Evolutionary conservation across 35 echinoderm and acorn worm genomes (phyloP), one percentile per base, ranked within the genome.

Genomic region (Patiria miniata): DNA sequence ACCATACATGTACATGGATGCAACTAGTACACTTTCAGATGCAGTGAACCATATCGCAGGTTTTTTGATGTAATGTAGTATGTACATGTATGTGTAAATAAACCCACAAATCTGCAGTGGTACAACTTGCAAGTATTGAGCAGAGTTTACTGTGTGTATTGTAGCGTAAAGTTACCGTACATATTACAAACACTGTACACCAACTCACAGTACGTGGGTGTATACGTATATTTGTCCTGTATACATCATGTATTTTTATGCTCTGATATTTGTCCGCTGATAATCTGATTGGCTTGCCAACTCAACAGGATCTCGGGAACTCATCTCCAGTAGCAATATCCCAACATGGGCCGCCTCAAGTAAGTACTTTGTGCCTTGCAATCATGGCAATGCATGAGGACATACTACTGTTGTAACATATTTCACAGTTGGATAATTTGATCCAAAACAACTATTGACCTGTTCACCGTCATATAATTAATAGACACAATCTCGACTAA

Each of bases 261-360:
- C 29, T 32, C 26, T 73, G 65, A 73, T 26, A 26, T 73, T 73
- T 73, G 65, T 73, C 34, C 26, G 26, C 65, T 73, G 65, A 36
- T 73, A 47, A 47, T 73, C 34, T 73, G 65, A 73, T 73, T 73
- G 65, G 65, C 65, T 73, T 73, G 30, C 65, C 65, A 73, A 73
- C 29, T 73, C 65, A 26, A 73, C 65, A 73, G 65, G 65, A 73
- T 47, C 42, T 47, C 42, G 42, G 42, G 42, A 47, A 47, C 4
- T n/a, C 4, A 12, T 47, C 42, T 47, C 4, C 42, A 47, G 4
- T 47, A 12, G 12, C 4, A 47, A 47, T 47, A 47, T 73, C 14
- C 65, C 58, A 73, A 14, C 15, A 73, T 73, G 65, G 65, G 65
- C 34, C 57, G 57, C 19, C 65, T 73, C 65, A 73, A 73, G 65